Evolutionary conservation across 1,140 invertebrate species (phyloP), one percentile per base, ranked within the genome.

Genomic region (Calycopis cecrops): DNA sequence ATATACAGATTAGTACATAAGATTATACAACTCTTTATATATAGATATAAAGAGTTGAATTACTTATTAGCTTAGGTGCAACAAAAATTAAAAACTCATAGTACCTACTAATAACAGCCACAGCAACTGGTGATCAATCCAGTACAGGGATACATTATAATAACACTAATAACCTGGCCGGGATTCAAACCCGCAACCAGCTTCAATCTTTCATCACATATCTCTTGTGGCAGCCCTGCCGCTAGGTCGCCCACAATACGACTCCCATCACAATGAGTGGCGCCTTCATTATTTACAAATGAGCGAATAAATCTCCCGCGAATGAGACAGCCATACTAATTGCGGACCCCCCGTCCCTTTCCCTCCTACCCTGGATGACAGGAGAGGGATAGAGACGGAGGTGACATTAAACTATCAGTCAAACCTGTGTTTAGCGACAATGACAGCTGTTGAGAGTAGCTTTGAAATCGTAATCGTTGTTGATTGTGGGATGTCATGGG

Each of bases 271-370:
- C 75, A 76, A 80, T 76, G 75, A 75, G 67, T 76, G 77, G 77
- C 77, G 75, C 73, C 77, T 74, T 73, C 71, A 76, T 80, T 80
- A 78, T 78, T 80, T 76, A 80, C 77, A 78, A 80, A 80, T 80
- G 77, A 80, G 64, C 63, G 77, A 69, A 80, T 80, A 74, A 76
- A 78, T 76, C 76, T 73, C 63, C 60, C 65, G 58, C 60, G 66
- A 73, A 79, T 65, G 67, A 78, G 71, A 64, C 62, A 60, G 57
- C 58, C 63, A 62, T 69, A 72, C 63, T 70, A 71, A 66, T 70
- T 67, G 69, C 63, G 44, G 59, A 67, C 42, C 10, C 16, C 3
- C 44, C 35, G 10, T 75, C 72, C 42, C 55, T 34, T 21, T 79
- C 64, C 11, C 33, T 50, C 62, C n/a, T 8, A 21, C 4, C 4